Evolutionary conservation across 2,888 invertebrate species (phyloP), one percentile per base, ranked within the genome.

Genomic region (Synergus umbraculus): DNA sequence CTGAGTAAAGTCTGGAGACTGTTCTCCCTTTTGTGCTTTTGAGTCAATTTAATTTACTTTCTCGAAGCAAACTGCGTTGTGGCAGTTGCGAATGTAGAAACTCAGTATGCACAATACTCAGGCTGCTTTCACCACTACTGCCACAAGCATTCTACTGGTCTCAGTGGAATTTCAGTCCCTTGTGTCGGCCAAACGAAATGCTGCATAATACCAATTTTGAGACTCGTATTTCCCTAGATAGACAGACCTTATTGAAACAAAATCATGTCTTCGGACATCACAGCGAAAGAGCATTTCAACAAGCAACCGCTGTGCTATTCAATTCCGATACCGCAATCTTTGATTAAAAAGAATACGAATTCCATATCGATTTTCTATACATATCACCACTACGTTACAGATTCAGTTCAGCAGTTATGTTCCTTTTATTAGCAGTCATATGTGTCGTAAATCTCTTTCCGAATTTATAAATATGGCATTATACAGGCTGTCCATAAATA

Each of bases 131-230:
- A 29, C 29, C 29, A 29, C 29, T 3, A 29, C 46, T 22, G 76
- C 78, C 79, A 63, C 78, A 76, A 79, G 79, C 73, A 79, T 77
- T 78, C 77, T 78, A 80, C 78, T 67, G 78, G 78, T 78, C 82
- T 78, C 82, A n/a, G 13, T 18, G 15, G 80, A 76, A 78, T 66
- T 78, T 41, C 60, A 49, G 77, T 80, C 80, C 76, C 80, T 77
- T 80, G 76, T 77, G 76, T 78, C 49, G 78, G 67, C 54, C 80
- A 80, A 82, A 80, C 82, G 79, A 80, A 80, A 82, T 82, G 78
- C 80, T 80, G 79, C 77, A 82, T 82, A 79, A 80, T 82, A 78
- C 78, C 80, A 82, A 82, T 82, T 82, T 82, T 76, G 76, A 73
- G 77, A 73, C 79, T 73, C 43, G 76, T 73, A 82, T 82, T 82